Evolutionary conservation across 92 coral and sea anemone species (phyloP), one percentile per base, ranked within the genome.

Genomic region (Meandrina meandrites): DNA sequence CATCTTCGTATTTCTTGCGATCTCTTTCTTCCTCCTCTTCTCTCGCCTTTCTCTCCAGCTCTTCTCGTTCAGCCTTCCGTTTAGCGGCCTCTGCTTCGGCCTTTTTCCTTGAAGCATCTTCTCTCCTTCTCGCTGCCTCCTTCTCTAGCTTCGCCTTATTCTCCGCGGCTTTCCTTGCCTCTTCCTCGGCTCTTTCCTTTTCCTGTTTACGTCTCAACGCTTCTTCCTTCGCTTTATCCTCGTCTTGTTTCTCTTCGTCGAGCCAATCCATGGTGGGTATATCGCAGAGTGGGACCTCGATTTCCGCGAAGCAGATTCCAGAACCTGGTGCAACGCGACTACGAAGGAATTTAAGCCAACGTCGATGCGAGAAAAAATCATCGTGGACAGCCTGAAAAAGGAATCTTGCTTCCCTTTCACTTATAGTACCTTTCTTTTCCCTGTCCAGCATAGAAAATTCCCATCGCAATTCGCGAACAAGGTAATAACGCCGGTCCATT

Each of bases 381-480:
- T 97, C 99, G 68, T 97, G 98, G 27, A 97, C 99, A 21, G 99
- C 99, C 76, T 97, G 99, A 80, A 95, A 93, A 31, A 97, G 84
- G 88, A 97, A 97, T 89, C 93, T 97, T 72, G 96, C 99, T 54
- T 89, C 94, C 68, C 88, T 88, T 86, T 97, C 99, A 80, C 94
- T 93, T 50, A 97, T 95, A 8, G 96, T 93, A 36, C 99, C 99
- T 79, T 90, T 92, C 80, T 96, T 93, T 75, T 95, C 96, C 68
- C 98, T 93, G 81, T 97, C 99, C 19, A 97, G 86, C 98, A 95
- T 93, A 47, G 98, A 88, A 90, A 97, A 97, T 86, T 97, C 99
- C 99, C 99, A 97, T 27, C 89, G 96, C 82, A 97, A 82, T 85
- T 97, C 99, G 58, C 91, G 88, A 69, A 93, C 99, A 34, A 97